Conservation (phyloP, 2,888 invertebrate species). For the Cerastoderma edule region DNA sequence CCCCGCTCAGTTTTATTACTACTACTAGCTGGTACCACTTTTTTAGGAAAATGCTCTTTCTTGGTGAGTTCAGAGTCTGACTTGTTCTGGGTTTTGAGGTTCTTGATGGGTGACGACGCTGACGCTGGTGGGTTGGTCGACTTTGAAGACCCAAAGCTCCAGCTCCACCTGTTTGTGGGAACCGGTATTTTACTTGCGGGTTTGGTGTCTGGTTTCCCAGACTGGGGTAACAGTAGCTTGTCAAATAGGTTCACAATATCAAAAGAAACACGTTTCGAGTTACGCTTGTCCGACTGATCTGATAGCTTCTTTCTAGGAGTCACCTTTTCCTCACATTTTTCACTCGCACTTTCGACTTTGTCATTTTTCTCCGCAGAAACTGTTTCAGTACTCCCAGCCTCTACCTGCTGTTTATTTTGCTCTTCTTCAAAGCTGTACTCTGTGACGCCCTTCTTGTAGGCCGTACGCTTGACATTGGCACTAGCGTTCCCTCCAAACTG, state of each 20-base stretch:
- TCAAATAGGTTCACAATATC: conserved; percentile 77
- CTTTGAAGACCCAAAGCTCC: conserved; percentile 54
- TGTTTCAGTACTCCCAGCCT: neutral
- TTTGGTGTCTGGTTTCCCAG: conserved; percentile 41
- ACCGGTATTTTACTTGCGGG: conserved; percentile 46
- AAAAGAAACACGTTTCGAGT: conserved; percentile 66
- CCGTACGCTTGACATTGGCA: conserved; percentile 38
- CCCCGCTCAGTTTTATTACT: conserved; percentile 8
- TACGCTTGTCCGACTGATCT: conserved; percentile 42
- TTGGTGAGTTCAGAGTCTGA: conserved; percentile 34
- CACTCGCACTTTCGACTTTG: neutral
- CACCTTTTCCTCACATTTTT: conserved; percentile 34
- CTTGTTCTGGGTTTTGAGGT: conserved; percentile 17
- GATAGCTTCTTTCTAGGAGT: conserved; percentile 30
- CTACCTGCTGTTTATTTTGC: neutral
- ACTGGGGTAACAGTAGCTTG: conserved; percentile 72
- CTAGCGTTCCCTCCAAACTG: conserved; percentile 38
- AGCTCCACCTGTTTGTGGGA: conserved; percentile 57
- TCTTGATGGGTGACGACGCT: conserved; percentile 11
- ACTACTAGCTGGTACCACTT: conserved; percentile 19
- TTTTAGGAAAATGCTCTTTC: conserved; percentile 51
- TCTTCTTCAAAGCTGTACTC: conserved; percentile 65
- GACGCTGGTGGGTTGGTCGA: conserved; percentile 3
- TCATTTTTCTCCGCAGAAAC: neutral
- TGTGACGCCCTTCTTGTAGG: conserved; percentile 62